Evolutionary conservation across 2,113 vertebrate species (phyloP).

Genomic region (Centropus unirufus): DNA sequence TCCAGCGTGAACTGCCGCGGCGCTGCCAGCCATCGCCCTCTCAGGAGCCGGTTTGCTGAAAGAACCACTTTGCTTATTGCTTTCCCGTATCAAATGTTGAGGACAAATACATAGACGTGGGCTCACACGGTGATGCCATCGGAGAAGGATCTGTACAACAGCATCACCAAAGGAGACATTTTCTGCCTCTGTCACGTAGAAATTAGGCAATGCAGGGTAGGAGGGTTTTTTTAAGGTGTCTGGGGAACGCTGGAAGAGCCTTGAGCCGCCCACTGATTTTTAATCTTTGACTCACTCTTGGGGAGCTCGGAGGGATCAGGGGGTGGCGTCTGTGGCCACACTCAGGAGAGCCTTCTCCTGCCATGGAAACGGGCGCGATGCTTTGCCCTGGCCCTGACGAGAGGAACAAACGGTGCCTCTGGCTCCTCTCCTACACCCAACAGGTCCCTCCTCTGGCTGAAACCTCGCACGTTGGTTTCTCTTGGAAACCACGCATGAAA

Average conservation of each 20-base stretch:
- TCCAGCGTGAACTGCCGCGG: background rate
- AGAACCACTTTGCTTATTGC: background rate
- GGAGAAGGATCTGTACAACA: fast-evolving
- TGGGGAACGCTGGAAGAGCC: background rate
- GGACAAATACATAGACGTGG: background rate
- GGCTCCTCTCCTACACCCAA: background rate
- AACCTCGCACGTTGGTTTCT: background rate
- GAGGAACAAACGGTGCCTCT: background rate
- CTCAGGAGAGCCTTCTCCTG: background rate
- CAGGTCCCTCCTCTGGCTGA: fast-evolving
- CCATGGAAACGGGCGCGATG: fast-evolving
- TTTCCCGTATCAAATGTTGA: background rate
- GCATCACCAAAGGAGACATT: background rate
- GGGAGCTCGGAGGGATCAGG: background rate
- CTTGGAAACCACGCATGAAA: fast-evolving
- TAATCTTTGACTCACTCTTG: background rate
- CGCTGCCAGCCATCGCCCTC: background rate
- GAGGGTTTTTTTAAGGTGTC: background rate
- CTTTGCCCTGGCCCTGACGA: fast-evolving
- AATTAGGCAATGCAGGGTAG: background rate
- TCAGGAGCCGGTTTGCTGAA: background rate
- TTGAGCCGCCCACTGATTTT: background rate
- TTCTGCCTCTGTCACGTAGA: background rate
- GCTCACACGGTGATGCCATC: fast-evolving
- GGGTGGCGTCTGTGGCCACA: fast-evolving